Conservation (phyloP, 2,888 invertebrate species). For the Apantesis nais region DNA sequence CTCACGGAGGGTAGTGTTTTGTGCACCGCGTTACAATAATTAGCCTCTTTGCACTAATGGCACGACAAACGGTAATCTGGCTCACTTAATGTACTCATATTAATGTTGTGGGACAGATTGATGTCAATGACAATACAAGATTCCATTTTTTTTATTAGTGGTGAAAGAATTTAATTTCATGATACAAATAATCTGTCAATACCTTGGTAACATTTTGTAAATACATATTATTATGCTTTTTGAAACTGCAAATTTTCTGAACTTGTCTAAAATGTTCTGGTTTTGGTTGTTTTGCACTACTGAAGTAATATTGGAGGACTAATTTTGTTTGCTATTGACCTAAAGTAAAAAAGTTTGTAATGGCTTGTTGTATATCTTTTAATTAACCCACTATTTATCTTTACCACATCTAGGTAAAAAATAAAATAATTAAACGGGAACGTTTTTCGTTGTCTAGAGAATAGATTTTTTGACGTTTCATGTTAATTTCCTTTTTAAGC, state of each 20-base stretch:
- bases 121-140: neutral
- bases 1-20: constrained; percentile 64
- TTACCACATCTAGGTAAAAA: no score
- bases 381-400: no score
- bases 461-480: neutral
- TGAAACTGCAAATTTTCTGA: no score
- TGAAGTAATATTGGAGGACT: neutral
- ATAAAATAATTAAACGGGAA: no score
- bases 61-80: constrained; percentile 58
- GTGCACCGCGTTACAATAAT: constrained; percentile 65
- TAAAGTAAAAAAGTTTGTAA: no score
- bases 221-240: no score
- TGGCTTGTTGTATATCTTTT: no score
- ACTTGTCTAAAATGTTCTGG: no score
- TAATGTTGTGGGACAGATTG: constrained; percentile 51
- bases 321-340: no score
- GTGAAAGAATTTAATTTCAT: no score
- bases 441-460: neutral
- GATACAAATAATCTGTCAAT: neutral
- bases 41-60: constrained; percentile 71
- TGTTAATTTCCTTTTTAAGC: neutral
- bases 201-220: no score
- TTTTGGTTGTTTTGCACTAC: neutral
- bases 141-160: neutral
- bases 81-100: constrained; percentile 59